phyloP scores from a whole-genome alignment of 2,888 invertebrate species.

The Oxycera nigricornis region DNA sequence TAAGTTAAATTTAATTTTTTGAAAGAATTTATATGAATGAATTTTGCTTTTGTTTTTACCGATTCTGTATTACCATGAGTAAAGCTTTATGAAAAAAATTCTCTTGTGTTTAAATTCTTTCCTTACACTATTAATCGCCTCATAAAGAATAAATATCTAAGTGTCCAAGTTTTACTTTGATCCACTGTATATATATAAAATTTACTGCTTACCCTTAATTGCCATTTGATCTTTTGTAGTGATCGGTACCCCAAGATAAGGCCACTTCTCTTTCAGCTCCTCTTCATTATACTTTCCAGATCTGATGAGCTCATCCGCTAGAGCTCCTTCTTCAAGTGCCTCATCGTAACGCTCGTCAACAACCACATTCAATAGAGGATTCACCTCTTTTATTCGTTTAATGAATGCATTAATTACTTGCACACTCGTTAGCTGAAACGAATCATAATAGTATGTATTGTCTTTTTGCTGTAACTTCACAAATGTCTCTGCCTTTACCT shows the following conservation, averaged over 20 bases:
- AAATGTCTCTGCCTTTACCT: conserved; percentile 19
- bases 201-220: conserved; percentile 72
- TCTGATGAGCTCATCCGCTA: conserved; percentile 75
- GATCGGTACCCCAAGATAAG: conserved; percentile 90
- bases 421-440: conserved; percentile 73
- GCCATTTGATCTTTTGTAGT: conserved; percentile 88
- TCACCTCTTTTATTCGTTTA: conserved; percentile 75
- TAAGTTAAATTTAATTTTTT: no score
- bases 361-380: conserved; percentile 82
- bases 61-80: no score
- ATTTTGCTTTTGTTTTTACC: no score
- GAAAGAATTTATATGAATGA: no score
- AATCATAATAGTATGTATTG: no score
- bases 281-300: conserved; percentile 68
- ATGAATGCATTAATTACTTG: conserved; percentile 81
- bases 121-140: no score
- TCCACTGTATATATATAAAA: no score
- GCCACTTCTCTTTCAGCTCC: conserved; percentile 72
- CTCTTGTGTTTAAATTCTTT: no score
- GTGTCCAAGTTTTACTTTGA: no score
- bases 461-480: no score
- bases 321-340: conserved; percentile 79
- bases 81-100: no score
- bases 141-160: no score
- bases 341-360: conserved; percentile 81